phyloP scores from a whole-genome alignment of 2,888 invertebrate genomes.

The Agrochola lota region DNA sequence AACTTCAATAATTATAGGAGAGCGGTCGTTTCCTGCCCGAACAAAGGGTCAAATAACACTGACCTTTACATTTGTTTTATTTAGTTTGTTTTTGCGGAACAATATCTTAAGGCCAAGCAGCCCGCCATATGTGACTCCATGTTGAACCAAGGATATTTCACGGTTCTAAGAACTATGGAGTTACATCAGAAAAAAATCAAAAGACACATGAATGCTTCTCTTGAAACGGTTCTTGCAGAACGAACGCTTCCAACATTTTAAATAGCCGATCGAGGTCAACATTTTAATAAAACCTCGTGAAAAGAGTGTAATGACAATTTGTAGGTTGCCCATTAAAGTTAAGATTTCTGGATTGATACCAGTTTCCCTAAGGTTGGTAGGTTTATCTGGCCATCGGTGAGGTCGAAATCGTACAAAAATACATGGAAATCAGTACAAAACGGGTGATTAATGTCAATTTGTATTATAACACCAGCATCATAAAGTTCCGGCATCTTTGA shows the following conservation, averaged over 20 bases:
- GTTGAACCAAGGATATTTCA: slow-evolving; percentile 17
- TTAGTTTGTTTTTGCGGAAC: slow-evolving; percentile 16
- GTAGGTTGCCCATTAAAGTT: slow-evolving; percentile 25
- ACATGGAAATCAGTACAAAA: not conserved
- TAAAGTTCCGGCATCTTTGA: not conserved
- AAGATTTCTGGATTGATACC: slow-evolving; percentile 44
- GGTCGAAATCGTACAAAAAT: slow-evolving; percentile 10
- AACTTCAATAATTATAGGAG: slow-evolving; percentile 31
- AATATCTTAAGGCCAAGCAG: not conserved
- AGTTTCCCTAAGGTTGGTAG: slow-evolving; percentile 32
- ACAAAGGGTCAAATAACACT: slow-evolving; percentile 45
- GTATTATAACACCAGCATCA: too few relatives aligned
- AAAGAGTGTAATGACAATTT: slow-evolving; percentile 27
- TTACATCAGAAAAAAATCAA: slow-evolving; percentile 28
- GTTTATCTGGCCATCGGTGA: slow-evolving; percentile 3
- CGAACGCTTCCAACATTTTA: slow-evolving; percentile 44
- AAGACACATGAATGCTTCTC: slow-evolving; percentile 15
- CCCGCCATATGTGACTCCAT: slow-evolving; percentile 7
- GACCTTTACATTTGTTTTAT: slow-evolving; percentile 51
- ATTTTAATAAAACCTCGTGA: slow-evolving; percentile 47
- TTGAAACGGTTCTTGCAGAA: slow-evolving; percentile 27
- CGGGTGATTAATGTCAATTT: not conserved
- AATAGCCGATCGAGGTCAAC: slow-evolving; percentile 42
- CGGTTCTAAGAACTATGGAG: slow-evolving; percentile 20
- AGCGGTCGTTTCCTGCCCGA: slow-evolving; percentile 48